These are phyloP conservation scores for Ochropleura plecta DNA, from an alignment of 2,888 invertebrate species.

Conservation along the genomic window DNA sequence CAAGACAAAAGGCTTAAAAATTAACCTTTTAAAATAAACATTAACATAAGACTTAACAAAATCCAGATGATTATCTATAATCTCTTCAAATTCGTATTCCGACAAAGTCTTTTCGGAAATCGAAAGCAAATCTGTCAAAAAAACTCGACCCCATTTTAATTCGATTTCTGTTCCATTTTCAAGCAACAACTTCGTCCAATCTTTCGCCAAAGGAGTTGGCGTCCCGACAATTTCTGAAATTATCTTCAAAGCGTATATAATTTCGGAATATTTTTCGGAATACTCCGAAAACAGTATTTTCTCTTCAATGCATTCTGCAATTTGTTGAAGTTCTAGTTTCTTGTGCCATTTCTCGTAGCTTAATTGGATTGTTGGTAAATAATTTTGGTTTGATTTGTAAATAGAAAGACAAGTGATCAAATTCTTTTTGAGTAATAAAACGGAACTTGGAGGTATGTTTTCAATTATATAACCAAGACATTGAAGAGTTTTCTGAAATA, in stretches of 20 bases:
- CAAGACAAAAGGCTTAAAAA: constrained; percentile 28
- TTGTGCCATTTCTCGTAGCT: constrained; percentile 63
- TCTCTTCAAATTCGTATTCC: constrained; percentile 57
- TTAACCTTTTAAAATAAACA: constrained; percentile 54
- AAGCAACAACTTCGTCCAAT: constrained; percentile 35
- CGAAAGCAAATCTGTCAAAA: constrained; percentile 67
- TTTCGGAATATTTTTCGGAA: constrained; percentile 29
- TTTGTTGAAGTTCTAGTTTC: constrained; percentile 59
- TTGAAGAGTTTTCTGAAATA: constrained; percentile 71
- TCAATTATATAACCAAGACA: constrained; percentile 64
- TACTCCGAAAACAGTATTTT: constrained; percentile 58
- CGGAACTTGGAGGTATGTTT: constrained; percentile 57
- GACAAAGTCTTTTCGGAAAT: constrained; percentile 67
- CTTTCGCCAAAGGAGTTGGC: neutral
- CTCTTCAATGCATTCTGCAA: constrained; percentile 66
- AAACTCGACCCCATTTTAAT: constrained; percentile 40
- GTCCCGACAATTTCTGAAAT: constrained; percentile 48
- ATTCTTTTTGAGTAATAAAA: constrained; percentile 57
- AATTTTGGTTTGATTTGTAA: constrained; percentile 55
- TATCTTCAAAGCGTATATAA: constrained; percentile 61
- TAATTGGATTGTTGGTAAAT: neutral
- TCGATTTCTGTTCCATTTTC: neutral
- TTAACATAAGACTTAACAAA: constrained; percentile 60
- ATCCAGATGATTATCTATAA: constrained; percentile 59
- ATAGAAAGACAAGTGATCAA: constrained; percentile 58